phyloP scores from a whole-genome alignment of 2,888 invertebrate genomes.

The Tipula vernalis region DNA sequence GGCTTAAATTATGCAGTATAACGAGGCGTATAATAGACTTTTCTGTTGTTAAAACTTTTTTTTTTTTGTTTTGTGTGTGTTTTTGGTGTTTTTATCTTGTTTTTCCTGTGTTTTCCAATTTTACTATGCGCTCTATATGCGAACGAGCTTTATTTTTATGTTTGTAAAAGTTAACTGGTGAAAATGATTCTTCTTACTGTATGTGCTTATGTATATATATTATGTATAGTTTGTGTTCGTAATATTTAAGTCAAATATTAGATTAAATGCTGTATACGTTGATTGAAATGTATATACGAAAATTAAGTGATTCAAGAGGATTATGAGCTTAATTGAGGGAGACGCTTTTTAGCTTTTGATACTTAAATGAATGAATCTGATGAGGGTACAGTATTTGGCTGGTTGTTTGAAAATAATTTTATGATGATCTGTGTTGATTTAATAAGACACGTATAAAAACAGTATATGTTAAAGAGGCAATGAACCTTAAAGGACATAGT shows the following conservation, averaged over 20 bases:
- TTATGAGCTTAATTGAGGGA: not conserved
- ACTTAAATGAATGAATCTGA: not conserved
- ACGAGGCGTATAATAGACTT: not conserved
- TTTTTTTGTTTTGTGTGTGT: not conserved
- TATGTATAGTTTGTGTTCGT: not conserved
- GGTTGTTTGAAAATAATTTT: not conserved
- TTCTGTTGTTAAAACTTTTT: not conserved
- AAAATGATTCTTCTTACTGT: not conserved
- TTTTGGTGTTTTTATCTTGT: not conserved
- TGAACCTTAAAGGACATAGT: too few species aligned
- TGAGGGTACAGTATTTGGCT: not conserved
- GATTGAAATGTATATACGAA: not conserved
- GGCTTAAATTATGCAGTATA: slow-evolving; percentile 4
- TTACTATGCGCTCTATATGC: not conserved
- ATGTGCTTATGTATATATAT: not conserved
- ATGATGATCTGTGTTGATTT: not conserved
- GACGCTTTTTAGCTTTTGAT: not conserved
- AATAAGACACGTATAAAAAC: too few species aligned
- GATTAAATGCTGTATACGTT: not conserved
- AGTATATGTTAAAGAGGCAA: too few species aligned
- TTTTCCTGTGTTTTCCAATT: not conserved
- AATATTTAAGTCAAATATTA: not conserved
- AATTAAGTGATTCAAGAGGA: not conserved
- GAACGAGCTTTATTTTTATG: not conserved
- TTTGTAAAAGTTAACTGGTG: not conserved